phyloP scores from a whole-genome alignment of 1,140 invertebrate species.

The Aphaenogaster floridana region DNA sequence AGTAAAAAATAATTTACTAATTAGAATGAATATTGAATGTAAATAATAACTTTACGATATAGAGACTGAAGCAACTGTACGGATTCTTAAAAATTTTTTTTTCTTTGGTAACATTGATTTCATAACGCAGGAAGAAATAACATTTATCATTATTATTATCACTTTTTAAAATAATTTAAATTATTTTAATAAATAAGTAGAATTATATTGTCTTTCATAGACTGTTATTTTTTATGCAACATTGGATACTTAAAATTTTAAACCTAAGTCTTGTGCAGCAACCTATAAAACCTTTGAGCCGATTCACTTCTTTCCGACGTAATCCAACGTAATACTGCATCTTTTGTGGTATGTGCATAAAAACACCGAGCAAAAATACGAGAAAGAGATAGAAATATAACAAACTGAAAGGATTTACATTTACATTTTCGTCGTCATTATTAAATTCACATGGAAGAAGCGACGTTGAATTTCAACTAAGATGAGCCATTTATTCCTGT shows the following conservation, averaged over 20 bases:
- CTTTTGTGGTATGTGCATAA: not conserved
- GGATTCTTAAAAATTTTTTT: not conserved
- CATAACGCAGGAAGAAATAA: not conserved
- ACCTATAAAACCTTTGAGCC: not conserved
- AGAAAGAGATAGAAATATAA: constrained; percentile 7
- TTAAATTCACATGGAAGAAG: not conserved
- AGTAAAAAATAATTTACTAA: not conserved
- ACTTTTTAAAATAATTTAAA: not conserved
- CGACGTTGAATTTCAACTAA: constrained; percentile 32
- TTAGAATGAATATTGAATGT: not conserved
- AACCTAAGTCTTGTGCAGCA: not conserved
- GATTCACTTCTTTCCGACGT: not conserved
- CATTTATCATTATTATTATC: not conserved
- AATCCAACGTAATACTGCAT: not conserved
- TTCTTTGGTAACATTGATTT: not conserved
- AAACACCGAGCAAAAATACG: not conserved
- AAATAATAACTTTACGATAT: not conserved
- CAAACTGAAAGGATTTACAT: not conserved
- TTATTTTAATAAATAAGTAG: not conserved
- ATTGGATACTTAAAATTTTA: not conserved
- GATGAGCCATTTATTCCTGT: not conserved
- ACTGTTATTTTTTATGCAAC: not conserved
- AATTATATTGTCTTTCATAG: not conserved
- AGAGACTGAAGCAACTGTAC: not conserved
- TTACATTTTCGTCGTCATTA: constrained; percentile 7